Base-by-base conservation (phyloP, 1,140 invertebrate genomes). In the Octopus sinensis region DNA sequence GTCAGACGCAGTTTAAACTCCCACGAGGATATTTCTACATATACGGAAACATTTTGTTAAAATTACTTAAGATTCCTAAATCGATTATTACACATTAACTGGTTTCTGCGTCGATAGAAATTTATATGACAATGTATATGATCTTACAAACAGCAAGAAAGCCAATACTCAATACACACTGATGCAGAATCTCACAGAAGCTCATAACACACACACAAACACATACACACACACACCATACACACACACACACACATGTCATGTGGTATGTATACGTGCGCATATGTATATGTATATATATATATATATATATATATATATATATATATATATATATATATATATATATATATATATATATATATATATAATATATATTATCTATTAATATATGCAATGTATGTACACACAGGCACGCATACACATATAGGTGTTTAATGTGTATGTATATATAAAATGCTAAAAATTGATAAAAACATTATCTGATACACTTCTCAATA, bases 311-410 rank as follows among this genome's bases (percentile, higher is more conserved):
- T 62, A 17, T 62, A 17, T 62, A 62, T 62, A 62, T 62, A 62
- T 62, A 62, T 62, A 17, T 62, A 17, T 62, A 17, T 62, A 17
- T 62, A 62, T 62, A 17, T 62, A 62, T 62, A 17, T 62, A 62
- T 62, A 62, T 62, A 62, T 62, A 62, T 62, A 62, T 62, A 62
- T 62, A 62, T 62, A 62, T 62, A 62, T 62, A 62, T 62, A 62
- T 62, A 62, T 62, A 62, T 62, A 62, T 62, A 62, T 62, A 62
- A 9, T 6, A 62, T 17, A 9, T 62, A 17, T 9, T 62, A 62
- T 62, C 56, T 9, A 62, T 62, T 62, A 62, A 62, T 62, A 62
- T 17, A 17, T 62, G 17, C 7, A 62, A 62, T 5, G 5, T 7
- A 6, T 13, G 17, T 4, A 71, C 5, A 7, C 13, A 5, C 5